These are phyloP conservation scores for Leucophora obtusa DNA, from an alignment of 2,888 invertebrate species.

Conservation along the genomic window DNA sequence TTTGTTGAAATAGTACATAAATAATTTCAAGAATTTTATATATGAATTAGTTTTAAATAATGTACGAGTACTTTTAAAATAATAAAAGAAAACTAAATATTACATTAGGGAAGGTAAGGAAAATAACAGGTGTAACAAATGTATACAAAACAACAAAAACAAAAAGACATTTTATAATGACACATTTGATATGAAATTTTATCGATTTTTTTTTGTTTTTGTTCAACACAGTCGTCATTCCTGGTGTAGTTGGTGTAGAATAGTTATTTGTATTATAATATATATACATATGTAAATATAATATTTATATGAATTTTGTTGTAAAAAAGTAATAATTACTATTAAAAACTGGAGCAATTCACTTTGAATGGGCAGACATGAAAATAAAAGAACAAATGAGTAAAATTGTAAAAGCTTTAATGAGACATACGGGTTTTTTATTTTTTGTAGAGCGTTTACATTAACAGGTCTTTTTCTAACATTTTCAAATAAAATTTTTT, in stretches of 20 bases:
- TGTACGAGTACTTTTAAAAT: not conserved
- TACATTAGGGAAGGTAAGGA: slow-evolving; percentile 30
- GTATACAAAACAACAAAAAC: not conserved
- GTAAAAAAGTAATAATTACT: not conserved
- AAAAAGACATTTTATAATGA: slow-evolving; percentile 31
- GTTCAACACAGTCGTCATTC: slow-evolving; percentile 14
- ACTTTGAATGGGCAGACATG: not conserved
- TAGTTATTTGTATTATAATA: not conserved
- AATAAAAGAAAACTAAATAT: slow-evolving; percentile 12
- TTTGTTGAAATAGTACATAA: not conserved
- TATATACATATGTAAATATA: not conserved
- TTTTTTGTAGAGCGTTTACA: not conserved
- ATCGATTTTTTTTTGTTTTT: slow-evolving; percentile 30
- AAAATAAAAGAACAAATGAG: not conserved
- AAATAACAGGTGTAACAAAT: slow-evolving; percentile 40
- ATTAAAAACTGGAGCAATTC: not conserved
- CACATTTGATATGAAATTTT: slow-evolving; percentile 41
- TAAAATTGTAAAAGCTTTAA: not conserved
- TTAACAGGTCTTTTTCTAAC: not conserved
- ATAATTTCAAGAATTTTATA: slow-evolving; percentile 1
- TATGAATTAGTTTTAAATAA: slow-evolving; percentile 9
- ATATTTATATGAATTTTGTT: not conserved
- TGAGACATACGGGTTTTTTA: not conserved
- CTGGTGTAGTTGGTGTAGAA: not conserved
- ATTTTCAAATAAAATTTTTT: not conserved